A percentile compares a stretch with the other conserved stretches of the same genome.
These are phyloP conservation scores for Battus philenor DNA, from an alignment of 1,140 invertebrate genomes.

Conservation along the genomic window DNA sequence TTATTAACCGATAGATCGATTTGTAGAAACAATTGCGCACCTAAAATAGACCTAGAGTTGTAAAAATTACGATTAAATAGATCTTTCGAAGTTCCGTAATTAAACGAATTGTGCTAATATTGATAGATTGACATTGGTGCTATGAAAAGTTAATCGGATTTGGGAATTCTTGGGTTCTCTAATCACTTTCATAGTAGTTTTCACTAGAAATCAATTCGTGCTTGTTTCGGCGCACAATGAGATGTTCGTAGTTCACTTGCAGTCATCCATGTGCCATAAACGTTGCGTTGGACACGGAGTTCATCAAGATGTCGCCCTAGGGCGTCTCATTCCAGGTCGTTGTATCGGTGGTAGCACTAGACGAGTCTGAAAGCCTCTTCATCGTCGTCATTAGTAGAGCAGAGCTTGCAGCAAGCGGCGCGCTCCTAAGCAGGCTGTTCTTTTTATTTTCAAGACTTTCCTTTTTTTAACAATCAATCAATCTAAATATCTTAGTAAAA, in stretches of 20 bases:
- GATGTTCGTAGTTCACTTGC: slow-evolving; percentile 37
- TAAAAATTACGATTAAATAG: slow-evolving; percentile 53
- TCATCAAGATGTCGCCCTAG: slow-evolving; percentile 3
- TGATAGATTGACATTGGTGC: slow-evolving; percentile 59
- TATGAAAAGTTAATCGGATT: slow-evolving; percentile 38
- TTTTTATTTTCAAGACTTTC: slow-evolving; percentile 20
- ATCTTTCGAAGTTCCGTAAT: slow-evolving; percentile 41
- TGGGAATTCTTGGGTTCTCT: slow-evolving; percentile 2
- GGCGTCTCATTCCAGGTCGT: slow-evolving; percentile 53
- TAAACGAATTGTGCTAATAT: slow-evolving; percentile 42
- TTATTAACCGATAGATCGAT: slow-evolving; percentile 41
- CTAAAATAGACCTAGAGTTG: slow-evolving; percentile 55
- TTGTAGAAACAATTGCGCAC: slow-evolving; percentile 42
- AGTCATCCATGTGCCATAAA: slow-evolving; percentile 65
- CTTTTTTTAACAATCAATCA: too few relatives aligned
- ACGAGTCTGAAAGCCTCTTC: slow-evolving; percentile 30
- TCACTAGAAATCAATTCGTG: slow-evolving; percentile 43
- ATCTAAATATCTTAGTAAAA: too few relatives aligned
- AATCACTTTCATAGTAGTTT: slow-evolving; percentile 13
- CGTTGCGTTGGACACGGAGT: slow-evolving; percentile 31
- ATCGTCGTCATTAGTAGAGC: slow-evolving; percentile 55
- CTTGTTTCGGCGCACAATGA: slow-evolving; percentile 40
- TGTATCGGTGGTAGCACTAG: slow-evolving; percentile 37
- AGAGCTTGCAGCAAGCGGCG: slow-evolving; percentile 56
- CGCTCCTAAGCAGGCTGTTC: slow-evolving; percentile 56